Evolutionary conservation across 2,888 invertebrate species (phyloP).

Genomic region (Thalpophila matura): DNA sequence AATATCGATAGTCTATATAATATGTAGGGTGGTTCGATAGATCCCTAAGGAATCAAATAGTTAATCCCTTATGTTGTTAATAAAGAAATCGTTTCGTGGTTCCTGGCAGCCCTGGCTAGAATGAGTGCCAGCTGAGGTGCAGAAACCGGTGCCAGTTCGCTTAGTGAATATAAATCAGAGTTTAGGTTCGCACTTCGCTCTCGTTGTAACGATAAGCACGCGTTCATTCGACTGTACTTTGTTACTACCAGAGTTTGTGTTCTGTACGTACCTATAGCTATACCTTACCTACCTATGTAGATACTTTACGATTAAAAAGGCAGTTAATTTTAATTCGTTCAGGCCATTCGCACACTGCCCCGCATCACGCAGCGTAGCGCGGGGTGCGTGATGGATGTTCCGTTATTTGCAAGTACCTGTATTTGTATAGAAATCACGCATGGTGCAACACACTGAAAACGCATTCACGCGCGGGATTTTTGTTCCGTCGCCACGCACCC

Average conservation of each 20-base stretch:
- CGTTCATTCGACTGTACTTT: constrained; percentile 66
- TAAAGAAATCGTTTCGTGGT: constrained; percentile 47
- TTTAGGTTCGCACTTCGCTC: constrained; percentile 70
- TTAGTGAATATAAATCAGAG: constrained; percentile 77
- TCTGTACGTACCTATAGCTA: constrained; percentile 2
- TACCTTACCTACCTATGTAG: background rate
- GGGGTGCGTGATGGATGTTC: too few relatives aligned
- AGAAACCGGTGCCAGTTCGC: constrained; percentile 65
- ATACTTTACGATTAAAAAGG: background rate
- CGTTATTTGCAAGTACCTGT: too few relatives aligned
- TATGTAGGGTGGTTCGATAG: background rate
- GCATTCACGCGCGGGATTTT: too few relatives aligned
- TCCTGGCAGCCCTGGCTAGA: constrained; percentile 60
- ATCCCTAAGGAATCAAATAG: constrained; percentile 34
- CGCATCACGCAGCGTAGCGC: too few relatives aligned
- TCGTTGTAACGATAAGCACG: constrained; percentile 68
- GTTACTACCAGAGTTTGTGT: constrained; percentile 48
- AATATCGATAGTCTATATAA: constrained; percentile 20
- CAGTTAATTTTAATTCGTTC: too few relatives aligned
- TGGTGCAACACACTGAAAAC: too few relatives aligned
- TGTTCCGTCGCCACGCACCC: too few relatives aligned
- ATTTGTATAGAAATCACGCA: too few relatives aligned
- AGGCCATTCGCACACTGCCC: too few relatives aligned
- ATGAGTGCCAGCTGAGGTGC: constrained; percentile 66
- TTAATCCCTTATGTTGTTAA: constrained; percentile 24